Percentiles rank a stretch among this genome's conserved stretches.
Conservation (phyloP, 2,797 vertebrate genomes). For the Betta splendens region DNA sequence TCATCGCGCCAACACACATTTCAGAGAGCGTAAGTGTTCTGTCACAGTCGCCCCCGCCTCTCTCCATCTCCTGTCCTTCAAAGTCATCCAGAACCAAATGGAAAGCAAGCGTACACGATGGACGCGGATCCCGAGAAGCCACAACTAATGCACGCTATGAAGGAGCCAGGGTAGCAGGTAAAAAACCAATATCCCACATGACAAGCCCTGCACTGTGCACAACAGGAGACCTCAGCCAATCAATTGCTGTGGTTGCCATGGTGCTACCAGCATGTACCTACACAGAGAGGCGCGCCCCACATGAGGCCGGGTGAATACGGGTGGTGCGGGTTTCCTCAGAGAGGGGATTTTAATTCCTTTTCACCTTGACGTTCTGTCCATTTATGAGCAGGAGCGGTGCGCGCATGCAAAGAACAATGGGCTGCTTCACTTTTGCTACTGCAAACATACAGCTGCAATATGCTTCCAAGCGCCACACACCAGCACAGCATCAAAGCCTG, state of each 20-base stretch:
- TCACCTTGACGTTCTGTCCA: slow-evolving; percentile 7
- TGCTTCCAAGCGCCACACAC: slow-evolving; percentile 18
- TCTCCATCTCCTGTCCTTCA: slow-evolving; percentile 56
- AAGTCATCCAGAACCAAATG: slow-evolving; percentile 72
- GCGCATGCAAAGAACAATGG: slow-evolving; percentile 36
- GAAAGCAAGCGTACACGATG: slow-evolving; percentile 57
- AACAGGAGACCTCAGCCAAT: slow-evolving; percentile 55
- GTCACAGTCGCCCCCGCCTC: slow-evolving; percentile 24
- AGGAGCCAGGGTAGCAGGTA: slow-evolving; percentile 42
- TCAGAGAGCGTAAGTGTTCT: slow-evolving; percentile 33
- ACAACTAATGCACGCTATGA: slow-evolving; percentile 62
- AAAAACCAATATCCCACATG: slow-evolving; percentile 66
- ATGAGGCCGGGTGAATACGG: slow-evolving; percentile 49
- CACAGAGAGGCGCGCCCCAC: slow-evolving; percentile 57
- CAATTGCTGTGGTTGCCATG: slow-evolving; percentile 73
- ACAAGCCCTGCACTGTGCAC: slow-evolving; percentile 61
- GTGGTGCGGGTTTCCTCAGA: slow-evolving; percentile 45
- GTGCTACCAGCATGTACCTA: slow-evolving; percentile 47
- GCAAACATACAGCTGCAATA: slow-evolving; percentile 16
- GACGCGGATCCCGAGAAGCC: slow-evolving; percentile 53
- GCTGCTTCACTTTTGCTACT: background rate
- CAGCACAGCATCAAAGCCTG: slow-evolving; percentile 31
- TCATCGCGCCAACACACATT: slow-evolving; percentile 15
- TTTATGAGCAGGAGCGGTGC: slow-evolving; percentile 10
- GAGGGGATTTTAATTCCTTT: slow-evolving; percentile 39